These are phyloP conservation scores for Drosophila greeni DNA, from an alignment of 2,888 invertebrate species.

Conservation along the genomic window DNA sequence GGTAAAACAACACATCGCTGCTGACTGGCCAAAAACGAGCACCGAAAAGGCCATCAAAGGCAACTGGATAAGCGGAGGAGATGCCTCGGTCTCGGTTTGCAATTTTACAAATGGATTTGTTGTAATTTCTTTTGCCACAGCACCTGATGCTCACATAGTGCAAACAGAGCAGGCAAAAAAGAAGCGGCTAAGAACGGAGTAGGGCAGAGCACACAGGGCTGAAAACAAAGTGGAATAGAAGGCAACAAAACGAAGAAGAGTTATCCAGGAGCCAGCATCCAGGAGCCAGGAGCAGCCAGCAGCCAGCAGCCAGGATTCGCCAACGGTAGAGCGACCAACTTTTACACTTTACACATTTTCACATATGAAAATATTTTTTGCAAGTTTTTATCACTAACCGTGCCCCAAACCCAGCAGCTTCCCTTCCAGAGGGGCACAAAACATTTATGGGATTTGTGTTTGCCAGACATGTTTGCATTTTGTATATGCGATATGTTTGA, in stretches of 20 bases:
- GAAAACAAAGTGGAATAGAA: conserved; percentile 50
- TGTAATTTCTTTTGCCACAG: conserved; percentile 70
- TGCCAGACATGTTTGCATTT: conserved; percentile 73
- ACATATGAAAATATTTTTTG: conserved; percentile 70
- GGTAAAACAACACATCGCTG: background rate
- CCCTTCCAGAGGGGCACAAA: conserved; percentile 39
- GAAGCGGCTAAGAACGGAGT: conserved; percentile 13
- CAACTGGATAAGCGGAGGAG: conserved; percentile 33
- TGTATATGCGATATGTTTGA: conserved; percentile 72
- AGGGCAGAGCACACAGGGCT: conserved; percentile 8
- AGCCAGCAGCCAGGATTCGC: conserved; percentile 15
- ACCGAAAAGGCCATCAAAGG: conserved; percentile 32
- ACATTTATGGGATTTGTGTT: conserved; percentile 77
- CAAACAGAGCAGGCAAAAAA: conserved; percentile 39
- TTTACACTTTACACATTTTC: conserved; percentile 71
- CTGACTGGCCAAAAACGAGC: conserved; percentile 13
- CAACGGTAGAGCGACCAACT: conserved; percentile 50
- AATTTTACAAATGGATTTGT: conserved; percentile 74
- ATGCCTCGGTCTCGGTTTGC: conserved; percentile 61
- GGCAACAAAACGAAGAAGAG: conserved; percentile 35
- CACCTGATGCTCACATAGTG: conserved; percentile 73
- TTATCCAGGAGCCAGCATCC: conserved; percentile 14
- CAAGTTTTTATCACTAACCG: conserved; percentile 62
- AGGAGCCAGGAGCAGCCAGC: conserved; percentile 27
- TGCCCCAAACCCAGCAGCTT: background rate